A percentile compares a stretch with the other conserved stretches of the same genome.
These are phyloP conservation scores for Thripadectes ignobilis DNA, from an alignment of 2,797 vertebrate genomes.

Conservation along the genomic window DNA sequence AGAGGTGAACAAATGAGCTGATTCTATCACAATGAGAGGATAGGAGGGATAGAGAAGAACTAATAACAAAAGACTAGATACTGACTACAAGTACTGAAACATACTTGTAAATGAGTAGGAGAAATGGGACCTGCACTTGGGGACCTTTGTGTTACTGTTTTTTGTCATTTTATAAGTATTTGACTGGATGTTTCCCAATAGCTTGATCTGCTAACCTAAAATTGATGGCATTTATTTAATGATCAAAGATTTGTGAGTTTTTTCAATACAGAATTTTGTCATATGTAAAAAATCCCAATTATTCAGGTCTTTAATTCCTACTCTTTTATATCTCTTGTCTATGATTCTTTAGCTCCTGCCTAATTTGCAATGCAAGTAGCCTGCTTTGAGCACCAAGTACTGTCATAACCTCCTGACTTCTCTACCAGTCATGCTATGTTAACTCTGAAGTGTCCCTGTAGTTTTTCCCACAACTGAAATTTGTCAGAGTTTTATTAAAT, in stretches of 20 bases:
- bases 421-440: background rate
- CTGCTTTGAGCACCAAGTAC: background rate
- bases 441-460: background rate
- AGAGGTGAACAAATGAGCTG: background rate
- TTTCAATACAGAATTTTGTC: background rate
- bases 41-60: background rate
- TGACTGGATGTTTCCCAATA: background rate
- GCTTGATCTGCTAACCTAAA: background rate
- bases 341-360: background rate
- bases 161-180: background rate
- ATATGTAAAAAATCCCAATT: background rate
- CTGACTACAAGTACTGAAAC: background rate
- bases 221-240: background rate
- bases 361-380: background rate
- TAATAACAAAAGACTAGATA: background rate
- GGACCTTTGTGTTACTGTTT: background rate
- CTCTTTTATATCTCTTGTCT: background rate
- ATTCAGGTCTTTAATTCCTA: background rate
- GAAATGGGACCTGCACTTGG: background rate
- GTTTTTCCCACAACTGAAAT: background rate
- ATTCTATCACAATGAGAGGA: background rate
- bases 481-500: background rate
- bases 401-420: background rate
- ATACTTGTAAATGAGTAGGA: background rate
- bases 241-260: background rate